A percentile compares a stretch with the other conserved stretches of the same genome.
These are phyloP conservation scores for Philotrypesis tridentata DNA, from an alignment of 1,140 invertebrate genomes.

Conservation along the genomic window DNA sequence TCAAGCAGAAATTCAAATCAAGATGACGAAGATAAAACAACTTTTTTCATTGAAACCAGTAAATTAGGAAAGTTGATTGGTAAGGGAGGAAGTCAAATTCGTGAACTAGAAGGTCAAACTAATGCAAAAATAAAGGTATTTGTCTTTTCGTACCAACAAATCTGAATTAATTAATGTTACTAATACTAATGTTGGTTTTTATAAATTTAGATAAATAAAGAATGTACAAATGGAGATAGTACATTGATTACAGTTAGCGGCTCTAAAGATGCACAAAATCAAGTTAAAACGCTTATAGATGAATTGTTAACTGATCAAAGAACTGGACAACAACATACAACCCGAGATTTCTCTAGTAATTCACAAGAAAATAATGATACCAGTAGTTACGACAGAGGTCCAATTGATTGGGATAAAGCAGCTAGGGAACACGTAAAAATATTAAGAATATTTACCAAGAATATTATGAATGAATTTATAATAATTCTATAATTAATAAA, in stretches of 20 bases:
- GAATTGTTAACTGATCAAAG: constrained; percentile 59
- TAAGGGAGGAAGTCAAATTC: constrained; percentile 83
- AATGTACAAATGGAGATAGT: constrained; percentile 60
- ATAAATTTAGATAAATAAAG: constrained; percentile 59
- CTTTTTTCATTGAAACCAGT: constrained; percentile 53
- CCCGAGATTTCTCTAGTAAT: not conserved
- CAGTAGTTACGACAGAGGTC: constrained; percentile 53
- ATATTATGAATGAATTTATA: not conserved
- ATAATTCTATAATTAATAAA: constrained; percentile 32
- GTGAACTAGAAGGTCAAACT: constrained; percentile 79
- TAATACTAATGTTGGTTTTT: not conserved
- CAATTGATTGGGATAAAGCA: constrained; percentile 30
- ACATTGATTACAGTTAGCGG: constrained; percentile 75
- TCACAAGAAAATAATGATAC: not conserved
- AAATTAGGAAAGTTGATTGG: constrained; percentile 76
- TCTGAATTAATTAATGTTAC: not conserved
- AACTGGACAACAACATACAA: not conserved
- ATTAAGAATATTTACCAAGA: not conserved
- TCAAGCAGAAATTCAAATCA: constrained; percentile 2
- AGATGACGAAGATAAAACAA: not conserved
- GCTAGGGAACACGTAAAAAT: constrained; percentile 50
- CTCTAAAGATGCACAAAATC: constrained; percentile 70
- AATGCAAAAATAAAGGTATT: constrained; percentile 74
- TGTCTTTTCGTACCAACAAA: no score
- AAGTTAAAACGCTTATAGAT: constrained; percentile 76